These are phyloP conservation scores for Physella acuta DNA, from an alignment of 1,140 invertebrate genomes.

Conservation along the genomic window DNA sequence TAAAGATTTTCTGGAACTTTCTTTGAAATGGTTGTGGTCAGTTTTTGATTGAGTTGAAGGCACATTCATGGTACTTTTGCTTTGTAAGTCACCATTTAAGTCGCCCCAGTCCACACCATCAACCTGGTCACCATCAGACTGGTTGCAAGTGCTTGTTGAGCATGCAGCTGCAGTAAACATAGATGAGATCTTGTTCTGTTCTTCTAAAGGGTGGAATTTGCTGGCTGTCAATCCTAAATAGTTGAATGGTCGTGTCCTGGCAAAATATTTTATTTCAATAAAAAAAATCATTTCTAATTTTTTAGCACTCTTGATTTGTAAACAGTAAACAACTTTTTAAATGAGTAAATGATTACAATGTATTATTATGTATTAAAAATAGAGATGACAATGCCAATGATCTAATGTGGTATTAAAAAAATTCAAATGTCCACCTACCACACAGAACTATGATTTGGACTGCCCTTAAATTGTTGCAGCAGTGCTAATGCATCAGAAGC, in stretches of 20 bases:
- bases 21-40: background rate
- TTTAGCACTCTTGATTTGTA: too few species aligned
- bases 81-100: background rate
- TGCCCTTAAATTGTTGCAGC: conserved; percentile 68
- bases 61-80: background rate
- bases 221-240: conserved; percentile 76
- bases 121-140: background rate
- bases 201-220: conserved; percentile 71
- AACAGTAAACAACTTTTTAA: too few species aligned
- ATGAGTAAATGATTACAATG: too few species aligned
- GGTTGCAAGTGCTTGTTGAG: background rate
- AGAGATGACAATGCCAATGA: too few species aligned
- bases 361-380: too few species aligned
- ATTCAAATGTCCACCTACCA: conserved; percentile 62
- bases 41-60: background rate
- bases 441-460: conserved; percentile 64
- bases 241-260: conserved; percentile 64
- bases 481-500: conserved; percentile 66
- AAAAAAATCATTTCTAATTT: too few species aligned
- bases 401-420: background rate
- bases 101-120: background rate
- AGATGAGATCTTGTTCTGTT: conserved; percentile 43
- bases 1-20: background rate
- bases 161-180: conserved; percentile 41
- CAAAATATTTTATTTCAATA: too few species aligned